These are phyloP conservation scores for Epistrophella euchroma DNA, from an alignment of 2,888 invertebrate genomes.

Conservation along the genomic window DNA sequence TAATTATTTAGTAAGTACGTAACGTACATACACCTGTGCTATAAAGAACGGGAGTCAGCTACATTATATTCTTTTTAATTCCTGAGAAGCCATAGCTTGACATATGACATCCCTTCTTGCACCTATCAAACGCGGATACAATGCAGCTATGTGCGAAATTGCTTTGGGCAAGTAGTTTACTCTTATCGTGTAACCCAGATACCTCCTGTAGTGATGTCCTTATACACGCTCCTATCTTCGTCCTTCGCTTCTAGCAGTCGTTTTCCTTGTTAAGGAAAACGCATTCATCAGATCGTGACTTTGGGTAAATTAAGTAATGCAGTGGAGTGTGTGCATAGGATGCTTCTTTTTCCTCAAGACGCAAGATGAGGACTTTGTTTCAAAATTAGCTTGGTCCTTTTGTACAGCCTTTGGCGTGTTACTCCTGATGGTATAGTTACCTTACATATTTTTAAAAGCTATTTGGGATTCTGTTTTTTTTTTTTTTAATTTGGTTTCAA, in stretches of 20 bases:
- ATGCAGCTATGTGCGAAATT: constrained; percentile 30
- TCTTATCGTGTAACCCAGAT: constrained; percentile 40
- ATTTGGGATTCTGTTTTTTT: constrained; percentile 37
- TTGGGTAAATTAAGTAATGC: constrained; percentile 61
- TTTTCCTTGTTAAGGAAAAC: constrained; percentile 48
- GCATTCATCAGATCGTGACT: constrained; percentile 72
- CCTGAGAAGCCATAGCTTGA: neutral
- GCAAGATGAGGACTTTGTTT: constrained; percentile 25
- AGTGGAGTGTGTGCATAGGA: constrained; percentile 36
- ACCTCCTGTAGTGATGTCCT: constrained; percentile 7
- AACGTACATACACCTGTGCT: neutral
- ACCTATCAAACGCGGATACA: neutral
- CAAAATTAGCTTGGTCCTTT: constrained; percentile 37
- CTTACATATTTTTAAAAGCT: constrained; percentile 51
- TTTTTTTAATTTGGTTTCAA: constrained; percentile 13
- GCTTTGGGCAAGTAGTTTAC: neutral
- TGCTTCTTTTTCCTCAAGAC: constrained; percentile 1
- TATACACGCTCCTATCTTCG: neutral
- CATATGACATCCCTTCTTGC: constrained; percentile 1
- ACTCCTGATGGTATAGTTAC: constrained; percentile 34
- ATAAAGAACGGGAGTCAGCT: no score
- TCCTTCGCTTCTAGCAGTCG: neutral
- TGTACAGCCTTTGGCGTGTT: neutral
- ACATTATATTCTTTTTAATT: neutral
- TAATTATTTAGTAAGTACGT: no score